A percentile compares a stretch with the other conserved stretches of the same genome.
Evolutionary conservation across 2,888 invertebrate species (phyloP).

Genomic region (Drosophila nigricruria): DNA sequence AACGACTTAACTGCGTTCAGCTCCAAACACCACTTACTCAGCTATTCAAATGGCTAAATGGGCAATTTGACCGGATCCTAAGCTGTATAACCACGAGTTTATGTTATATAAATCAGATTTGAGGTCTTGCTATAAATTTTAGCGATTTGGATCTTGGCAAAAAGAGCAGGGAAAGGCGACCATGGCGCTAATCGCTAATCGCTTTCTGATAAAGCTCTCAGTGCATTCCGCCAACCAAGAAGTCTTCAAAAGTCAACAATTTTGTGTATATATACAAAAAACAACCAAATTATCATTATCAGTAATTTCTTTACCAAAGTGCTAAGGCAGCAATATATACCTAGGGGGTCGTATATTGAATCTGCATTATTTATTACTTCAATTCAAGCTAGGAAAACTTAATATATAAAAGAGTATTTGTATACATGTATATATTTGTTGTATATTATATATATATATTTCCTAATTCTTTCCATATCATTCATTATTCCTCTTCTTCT

Average conservation of each 20-base stretch:
- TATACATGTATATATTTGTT: too few relatives aligned
- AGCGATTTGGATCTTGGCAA: conserved; percentile 44
- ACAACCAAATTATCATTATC: conserved; percentile 14
- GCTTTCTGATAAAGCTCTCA: conserved; percentile 39
- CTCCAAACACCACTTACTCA: conserved; percentile 12
- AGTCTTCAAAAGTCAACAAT: conserved; percentile 28
- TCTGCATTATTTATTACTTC: neutral
- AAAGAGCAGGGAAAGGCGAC: neutral
- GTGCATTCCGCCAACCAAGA: conserved; percentile 22
- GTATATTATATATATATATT: too few relatives aligned
- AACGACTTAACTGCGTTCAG: conserved; percentile 7
- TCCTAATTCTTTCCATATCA: too few relatives aligned
- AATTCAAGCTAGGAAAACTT: neutral
- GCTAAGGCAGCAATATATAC: neutral
- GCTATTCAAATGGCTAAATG: conserved; percentile 11
- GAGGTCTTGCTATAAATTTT: conserved; percentile 57
- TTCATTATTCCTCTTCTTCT: too few relatives aligned
- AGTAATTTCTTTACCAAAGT: conserved; percentile 9
- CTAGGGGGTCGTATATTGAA: neutral
- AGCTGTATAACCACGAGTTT: conserved; percentile 38
- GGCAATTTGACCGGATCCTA: neutral
- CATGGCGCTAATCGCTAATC: conserved; percentile 66
- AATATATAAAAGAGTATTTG: neutral
- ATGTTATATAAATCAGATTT: conserved; percentile 70
- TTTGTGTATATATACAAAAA: conserved; percentile 14